These are phyloP conservation scores for Zonitis immaculata DNA, from an alignment of 2,888 invertebrate genomes.

Conservation along the genomic window DNA sequence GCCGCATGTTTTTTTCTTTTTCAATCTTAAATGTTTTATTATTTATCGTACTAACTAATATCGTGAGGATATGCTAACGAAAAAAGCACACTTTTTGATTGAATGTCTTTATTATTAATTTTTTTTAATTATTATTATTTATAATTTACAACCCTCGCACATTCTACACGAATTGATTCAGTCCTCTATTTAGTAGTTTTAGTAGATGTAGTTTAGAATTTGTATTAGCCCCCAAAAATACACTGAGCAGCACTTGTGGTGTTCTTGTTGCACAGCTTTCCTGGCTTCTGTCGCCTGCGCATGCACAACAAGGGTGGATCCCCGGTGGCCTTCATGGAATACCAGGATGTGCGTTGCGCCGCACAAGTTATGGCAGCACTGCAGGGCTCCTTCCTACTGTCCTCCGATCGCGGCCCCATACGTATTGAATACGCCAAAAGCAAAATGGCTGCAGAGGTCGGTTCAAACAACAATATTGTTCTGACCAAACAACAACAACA, in stretches of 20 bases:
- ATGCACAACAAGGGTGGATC: conserved; percentile 85
- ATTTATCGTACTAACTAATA: conserved; percentile 16
- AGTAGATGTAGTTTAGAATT: conserved; percentile 10
- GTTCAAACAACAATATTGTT: conserved; percentile 34
- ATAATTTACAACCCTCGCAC: conserved; percentile 22
- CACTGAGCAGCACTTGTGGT: conserved; percentile 47
- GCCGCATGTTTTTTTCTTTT: conserved; percentile 36
- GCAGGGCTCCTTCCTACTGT: conserved; percentile 93
- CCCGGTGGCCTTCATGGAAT: conserved; percentile 98
- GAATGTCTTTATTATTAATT: conserved; percentile 17
- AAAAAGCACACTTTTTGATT: conserved; percentile 23
- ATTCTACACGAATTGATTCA: background rate
- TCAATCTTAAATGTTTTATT: conserved; percentile 2
- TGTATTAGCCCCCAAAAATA: conserved; percentile 31
- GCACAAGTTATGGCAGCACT: conserved; percentile 88
- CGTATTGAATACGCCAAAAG: conserved; percentile 98
- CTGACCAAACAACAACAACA: too few relatives aligned
- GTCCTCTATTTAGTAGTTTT: background rate
- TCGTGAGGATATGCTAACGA: conserved; percentile 34
- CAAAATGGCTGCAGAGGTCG: conserved; percentile 88
- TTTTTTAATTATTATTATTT: too few relatives aligned
- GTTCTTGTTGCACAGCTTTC: conserved; percentile 77
- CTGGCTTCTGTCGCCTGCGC: conserved; percentile 97
- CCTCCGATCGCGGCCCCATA: conserved; percentile 95
- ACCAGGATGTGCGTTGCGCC: conserved; percentile 88